phyloP scores from a whole-genome alignment of 2,888 invertebrate species.

The Epistrophella euchroma region DNA sequence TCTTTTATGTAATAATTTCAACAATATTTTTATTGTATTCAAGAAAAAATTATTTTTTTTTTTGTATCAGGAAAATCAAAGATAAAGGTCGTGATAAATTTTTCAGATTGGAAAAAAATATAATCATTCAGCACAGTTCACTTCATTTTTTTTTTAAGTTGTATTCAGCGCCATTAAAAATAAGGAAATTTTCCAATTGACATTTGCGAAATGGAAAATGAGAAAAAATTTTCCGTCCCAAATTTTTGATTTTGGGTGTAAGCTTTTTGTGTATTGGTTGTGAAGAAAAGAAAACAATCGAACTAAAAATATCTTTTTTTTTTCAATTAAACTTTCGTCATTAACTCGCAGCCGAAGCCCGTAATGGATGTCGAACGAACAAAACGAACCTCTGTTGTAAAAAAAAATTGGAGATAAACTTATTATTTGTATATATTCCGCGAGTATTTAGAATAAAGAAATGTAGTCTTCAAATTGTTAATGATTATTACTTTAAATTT shows the following conservation, averaged over 20 bases:
- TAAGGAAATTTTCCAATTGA: constrained; percentile 54
- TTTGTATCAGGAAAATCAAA: constrained; percentile 46
- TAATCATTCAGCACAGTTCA: constrained; percentile 71
- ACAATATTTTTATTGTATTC: constrained; percentile 3
- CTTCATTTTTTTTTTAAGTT: constrained; percentile 47
- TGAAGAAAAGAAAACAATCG: constrained; percentile 15
- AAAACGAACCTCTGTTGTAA: constrained; percentile 43
- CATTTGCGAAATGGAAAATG: constrained; percentile 54
- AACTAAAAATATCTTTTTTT: constrained; percentile 33
- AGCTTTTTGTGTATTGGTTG: constrained; percentile 21
- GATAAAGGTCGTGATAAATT: constrained; percentile 65
- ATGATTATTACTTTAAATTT: constrained; percentile 53
- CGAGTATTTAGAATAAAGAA: not conserved
- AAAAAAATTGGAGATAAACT: constrained; percentile 5
- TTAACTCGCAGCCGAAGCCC: constrained; percentile 1
- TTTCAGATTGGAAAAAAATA: constrained; percentile 55
- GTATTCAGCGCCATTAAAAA: constrained; percentile 65
- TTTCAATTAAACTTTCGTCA: constrained; percentile 14
- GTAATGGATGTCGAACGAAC: constrained; percentile 27
- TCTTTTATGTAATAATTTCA: constrained; percentile 58
- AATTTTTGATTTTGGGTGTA: constrained; percentile 36
- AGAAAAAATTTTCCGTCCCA: constrained; percentile 31
- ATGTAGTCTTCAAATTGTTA: constrained; percentile 7
- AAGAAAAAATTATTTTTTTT: not conserved
- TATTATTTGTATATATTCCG: constrained; percentile 1